phyloP scores from a whole-genome alignment of 2,797 vertebrate genomes.

The Pipistrellus kuhlii region DNA sequence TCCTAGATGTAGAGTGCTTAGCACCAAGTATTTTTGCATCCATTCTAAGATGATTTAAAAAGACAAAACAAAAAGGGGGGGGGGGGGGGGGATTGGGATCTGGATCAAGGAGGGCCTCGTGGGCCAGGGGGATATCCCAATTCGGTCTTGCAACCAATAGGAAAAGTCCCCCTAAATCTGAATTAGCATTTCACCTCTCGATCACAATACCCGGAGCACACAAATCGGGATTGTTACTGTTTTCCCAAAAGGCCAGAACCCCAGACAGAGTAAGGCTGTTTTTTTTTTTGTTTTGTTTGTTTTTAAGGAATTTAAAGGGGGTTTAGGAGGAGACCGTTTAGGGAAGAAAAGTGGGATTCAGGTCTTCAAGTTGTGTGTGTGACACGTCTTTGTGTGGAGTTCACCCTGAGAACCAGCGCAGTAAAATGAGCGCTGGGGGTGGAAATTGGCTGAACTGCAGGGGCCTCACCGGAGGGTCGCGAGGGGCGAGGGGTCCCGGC shows the following conservation, averaged over 20 bases:
- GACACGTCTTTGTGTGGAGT: constrained; percentile 22
- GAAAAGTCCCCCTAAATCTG: constrained; percentile 70
- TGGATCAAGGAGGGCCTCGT: constrained; percentile 48
- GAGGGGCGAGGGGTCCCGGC: neutral
- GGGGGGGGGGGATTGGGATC: too few species aligned
- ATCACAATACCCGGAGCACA: constrained; percentile 39
- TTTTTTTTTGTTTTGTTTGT: neutral
- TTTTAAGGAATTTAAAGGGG: neutral
- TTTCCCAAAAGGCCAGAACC: constrained; percentile 46
- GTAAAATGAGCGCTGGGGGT: neutral
- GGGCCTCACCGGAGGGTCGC: neutral
- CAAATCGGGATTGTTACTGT: constrained; percentile 16
- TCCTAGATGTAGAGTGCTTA: constrained; percentile 40
- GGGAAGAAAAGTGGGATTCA: neutral
- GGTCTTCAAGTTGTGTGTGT: neutral
- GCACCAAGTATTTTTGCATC: neutral
- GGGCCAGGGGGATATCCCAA: constrained; percentile 59
- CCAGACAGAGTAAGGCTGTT: neutral
- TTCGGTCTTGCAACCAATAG: constrained; percentile 61
- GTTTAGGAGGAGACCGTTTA: neutral
- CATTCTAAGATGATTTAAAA: constrained; percentile 13
- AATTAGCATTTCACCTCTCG: constrained; percentile 64
- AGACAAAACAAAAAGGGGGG: neutral
- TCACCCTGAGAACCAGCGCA: too few species aligned
- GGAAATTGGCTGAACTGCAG: neutral